phyloP scores from a whole-genome alignment of 1,140 invertebrate species.

The Cataglyphis hispanica region DNA sequence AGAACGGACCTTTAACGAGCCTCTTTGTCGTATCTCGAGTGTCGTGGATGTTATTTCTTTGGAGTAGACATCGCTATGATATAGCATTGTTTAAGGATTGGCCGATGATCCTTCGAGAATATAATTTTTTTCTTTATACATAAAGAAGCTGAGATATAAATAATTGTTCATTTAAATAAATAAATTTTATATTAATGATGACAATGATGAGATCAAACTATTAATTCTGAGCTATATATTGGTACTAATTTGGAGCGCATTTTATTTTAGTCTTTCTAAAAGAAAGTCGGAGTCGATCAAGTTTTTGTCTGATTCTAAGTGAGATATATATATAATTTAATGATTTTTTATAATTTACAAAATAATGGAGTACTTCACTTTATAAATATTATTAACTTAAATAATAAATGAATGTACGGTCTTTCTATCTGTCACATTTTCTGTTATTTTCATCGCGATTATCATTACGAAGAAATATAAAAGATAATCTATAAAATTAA shows the following conservation, averaged over 20 bases:
- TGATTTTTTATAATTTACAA: background rate
- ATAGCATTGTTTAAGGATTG: background rate
- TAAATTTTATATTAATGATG: background rate
- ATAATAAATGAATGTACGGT: background rate
- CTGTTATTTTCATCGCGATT: background rate
- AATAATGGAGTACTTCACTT: slow-evolving; percentile 8
- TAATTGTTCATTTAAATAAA: background rate
- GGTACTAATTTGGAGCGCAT: background rate
- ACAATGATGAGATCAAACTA: background rate
- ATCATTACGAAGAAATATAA: background rate
- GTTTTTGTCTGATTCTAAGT: background rate
- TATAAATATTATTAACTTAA: slow-evolving; percentile 19
- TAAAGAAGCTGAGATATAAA: background rate
- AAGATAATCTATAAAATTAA: background rate
- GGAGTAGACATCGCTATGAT: background rate
- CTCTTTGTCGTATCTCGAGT: slow-evolving; percentile 64
- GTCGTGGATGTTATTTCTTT: slow-evolving; percentile 57
- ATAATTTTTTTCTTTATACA: background rate
- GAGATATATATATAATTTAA: background rate
- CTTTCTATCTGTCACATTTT: background rate
- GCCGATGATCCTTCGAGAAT: background rate
- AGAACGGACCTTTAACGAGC: slow-evolving; percentile 72
- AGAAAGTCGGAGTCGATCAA: background rate
- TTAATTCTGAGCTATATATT: background rate
- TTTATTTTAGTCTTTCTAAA: background rate